phyloP scores from a whole-genome alignment of 2,113 vertebrate species.

The Sialia sialis region DNA sequence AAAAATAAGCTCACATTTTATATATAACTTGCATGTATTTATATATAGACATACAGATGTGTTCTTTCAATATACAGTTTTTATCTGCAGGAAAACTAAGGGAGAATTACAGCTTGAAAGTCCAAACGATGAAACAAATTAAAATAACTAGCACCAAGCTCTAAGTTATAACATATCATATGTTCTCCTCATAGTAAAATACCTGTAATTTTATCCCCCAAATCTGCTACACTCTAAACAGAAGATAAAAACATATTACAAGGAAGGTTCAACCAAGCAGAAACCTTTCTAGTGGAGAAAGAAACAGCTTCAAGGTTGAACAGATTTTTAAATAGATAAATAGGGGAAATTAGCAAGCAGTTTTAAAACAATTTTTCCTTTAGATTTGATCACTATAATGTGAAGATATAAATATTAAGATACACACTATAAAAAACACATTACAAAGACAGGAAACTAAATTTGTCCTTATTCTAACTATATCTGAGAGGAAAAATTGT shows the following conservation, averaged over 20 bases:
- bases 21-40: neutral
- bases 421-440: neutral
- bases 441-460: neutral
- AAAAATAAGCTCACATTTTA: neutral
- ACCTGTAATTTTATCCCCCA: neutral
- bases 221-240: neutral
- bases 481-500: neutral
- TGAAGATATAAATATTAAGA: neutral
- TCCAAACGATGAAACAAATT: neutral
- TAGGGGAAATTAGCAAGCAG: neutral
- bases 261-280: neutral
- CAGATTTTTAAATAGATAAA: neutral
- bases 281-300: neutral
- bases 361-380: neutral
- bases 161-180: neutral
- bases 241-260: neutral
- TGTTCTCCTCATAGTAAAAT: neutral
- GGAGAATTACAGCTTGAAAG: neutral
- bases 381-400: neutral
- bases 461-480: neutral
- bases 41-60: accelerated
- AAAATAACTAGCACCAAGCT: neutral
- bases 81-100: neutral
- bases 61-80: neutral
- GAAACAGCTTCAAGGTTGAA: neutral